Conservation (phyloP, 2,797 vertebrate genomes). For the Geotrypetes seraphini region DNA sequence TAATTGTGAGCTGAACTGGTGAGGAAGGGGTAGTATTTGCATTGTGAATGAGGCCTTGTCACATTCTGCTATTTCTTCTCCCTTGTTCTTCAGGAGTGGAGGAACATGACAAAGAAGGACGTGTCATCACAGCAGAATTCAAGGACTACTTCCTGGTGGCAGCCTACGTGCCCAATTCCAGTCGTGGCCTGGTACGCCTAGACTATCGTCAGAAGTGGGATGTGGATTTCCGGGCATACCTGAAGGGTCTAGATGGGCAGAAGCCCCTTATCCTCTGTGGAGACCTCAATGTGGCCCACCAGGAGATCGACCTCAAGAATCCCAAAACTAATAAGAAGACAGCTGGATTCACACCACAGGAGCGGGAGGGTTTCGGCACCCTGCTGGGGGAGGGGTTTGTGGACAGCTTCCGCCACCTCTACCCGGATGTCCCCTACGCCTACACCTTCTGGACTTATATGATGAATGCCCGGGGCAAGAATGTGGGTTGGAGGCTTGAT, state of each 20-base stretch:
- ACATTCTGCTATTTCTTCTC: neutral
- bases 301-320: conserved; percentile 84
- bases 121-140: conserved; percentile 82
- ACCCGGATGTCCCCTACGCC: conserved; percentile 62
- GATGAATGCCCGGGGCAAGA: conserved; percentile 79
- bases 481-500: conserved; percentile 84
- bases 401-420: conserved; percentile 80
- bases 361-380: conserved; percentile 71
- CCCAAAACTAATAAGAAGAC: conserved; percentile 81
- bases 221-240: conserved; percentile 63
- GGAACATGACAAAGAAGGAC: conserved; percentile 83
- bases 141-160: conserved; percentile 71
- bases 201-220: conserved; percentile 84
- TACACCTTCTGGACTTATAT: conserved; percentile 94
- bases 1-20: neutral
- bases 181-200: conserved; percentile 69
- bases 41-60: too few relatives aligned
- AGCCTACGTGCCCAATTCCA: conserved; percentile 72
- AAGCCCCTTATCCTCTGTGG: conserved; percentile 80
- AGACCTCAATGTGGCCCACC: conserved; percentile 83
- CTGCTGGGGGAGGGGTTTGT: conserved; percentile 64
- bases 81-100: conserved; percentile 61
- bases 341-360: conserved; percentile 77
- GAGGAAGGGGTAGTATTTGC: too few relatives aligned
- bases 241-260: conserved; percentile 60